Evolutionary conservation across 2,797 vertebrate genomes (phyloP), one percentile per base, ranked within the genome.

Genomic region (Hemitrygon akajei): DNA sequence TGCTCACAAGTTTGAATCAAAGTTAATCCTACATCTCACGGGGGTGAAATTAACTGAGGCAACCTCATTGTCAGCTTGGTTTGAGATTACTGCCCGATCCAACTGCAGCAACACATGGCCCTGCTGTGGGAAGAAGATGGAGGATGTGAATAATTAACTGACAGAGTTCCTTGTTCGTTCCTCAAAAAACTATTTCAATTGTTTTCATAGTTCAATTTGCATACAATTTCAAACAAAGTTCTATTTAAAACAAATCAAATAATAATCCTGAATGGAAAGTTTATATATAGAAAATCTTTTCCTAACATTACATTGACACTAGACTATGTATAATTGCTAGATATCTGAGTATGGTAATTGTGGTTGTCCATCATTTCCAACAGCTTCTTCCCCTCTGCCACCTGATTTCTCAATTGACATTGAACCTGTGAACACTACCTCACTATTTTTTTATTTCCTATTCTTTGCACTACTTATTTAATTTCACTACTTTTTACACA

Each of bases 131-230:
- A 66, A 66, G 84, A n/a, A 89, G 60, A 3, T 89, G 63, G 60
- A 89, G 63, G n/a, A 89, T 69, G 56, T 69, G 63, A 69, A 89
- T n/a, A 89, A 89, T 89, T 89, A 69, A 22, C 60, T 89, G 60
- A 89, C n/a, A 18, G 30, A 89, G n/a, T n/a, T 66, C 34, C 60
- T 37, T 89, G 86, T 66, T 89, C 69, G 14, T 87, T 34, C 56
- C 27, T 63, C 30, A 34, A 58, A 84, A 40, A 56, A 84, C 6
- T 22, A 66, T 7, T 86, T 79, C 60, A 89, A 66, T 22, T 22
- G 37, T 60, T 89, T 66, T 89, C 7, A 37, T 89, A 69, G 20
- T 69, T 69, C 60, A 66, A 69, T 20, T 63, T 89, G 60, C 3
- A 34, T 89, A 66, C 63, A 69, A 37, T 66, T 89, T 89, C n/a